phyloP scores from a whole-genome alignment of 2,113 vertebrate species.

The Melanostigma gelatinosum region DNA sequence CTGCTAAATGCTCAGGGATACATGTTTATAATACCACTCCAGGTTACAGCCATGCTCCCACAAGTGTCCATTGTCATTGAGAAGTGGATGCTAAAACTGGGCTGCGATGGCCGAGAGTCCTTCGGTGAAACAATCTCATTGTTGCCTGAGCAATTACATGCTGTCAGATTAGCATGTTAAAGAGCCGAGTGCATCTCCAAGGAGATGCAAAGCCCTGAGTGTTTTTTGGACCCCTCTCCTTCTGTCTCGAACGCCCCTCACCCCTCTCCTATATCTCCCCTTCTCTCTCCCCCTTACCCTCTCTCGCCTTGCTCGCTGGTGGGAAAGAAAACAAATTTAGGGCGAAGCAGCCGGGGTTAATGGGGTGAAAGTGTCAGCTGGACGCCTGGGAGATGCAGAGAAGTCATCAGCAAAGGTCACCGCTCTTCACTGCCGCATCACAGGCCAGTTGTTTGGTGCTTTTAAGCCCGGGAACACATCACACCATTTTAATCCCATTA shows the following conservation, averaged over 20 bases:
- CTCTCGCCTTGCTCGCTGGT: slow-evolving; percentile 17
- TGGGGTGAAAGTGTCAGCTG: slow-evolving; percentile 63
- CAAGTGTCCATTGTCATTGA: slow-evolving; percentile 35
- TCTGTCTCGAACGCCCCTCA: slow-evolving; percentile 7
- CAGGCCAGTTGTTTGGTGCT: slow-evolving; percentile 14
- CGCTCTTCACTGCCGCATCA: slow-evolving; percentile 27
- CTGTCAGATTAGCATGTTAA: slow-evolving; percentile 70
- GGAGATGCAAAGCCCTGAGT: slow-evolving; percentile 27
- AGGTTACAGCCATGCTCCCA: neutral
- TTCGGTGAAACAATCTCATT: slow-evolving; percentile 47
- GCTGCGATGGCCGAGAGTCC: slow-evolving; percentile 35
- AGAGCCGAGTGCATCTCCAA: slow-evolving; percentile 43
- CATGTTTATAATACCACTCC: neutral
- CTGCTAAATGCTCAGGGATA: slow-evolving; percentile 8
- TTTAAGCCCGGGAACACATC: neutral
- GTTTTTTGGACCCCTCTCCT: slow-evolving; percentile 15
- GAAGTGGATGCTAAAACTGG: slow-evolving; percentile 44
- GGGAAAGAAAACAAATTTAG: slow-evolving; percentile 6
- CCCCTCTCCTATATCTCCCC: slow-evolving; percentile 16
- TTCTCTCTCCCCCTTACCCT: slow-evolving; percentile 15
- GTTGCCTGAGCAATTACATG: slow-evolving; percentile 60
- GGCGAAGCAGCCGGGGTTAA: slow-evolving; percentile 49
- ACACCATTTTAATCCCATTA: neutral
- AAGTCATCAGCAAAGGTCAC: slow-evolving; percentile 60
- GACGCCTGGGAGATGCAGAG: slow-evolving; percentile 20